These are phyloP conservation scores for Geophilus truncorum DNA, from an alignment of 2,888 invertebrate genomes.

Conservation along the genomic window DNA sequence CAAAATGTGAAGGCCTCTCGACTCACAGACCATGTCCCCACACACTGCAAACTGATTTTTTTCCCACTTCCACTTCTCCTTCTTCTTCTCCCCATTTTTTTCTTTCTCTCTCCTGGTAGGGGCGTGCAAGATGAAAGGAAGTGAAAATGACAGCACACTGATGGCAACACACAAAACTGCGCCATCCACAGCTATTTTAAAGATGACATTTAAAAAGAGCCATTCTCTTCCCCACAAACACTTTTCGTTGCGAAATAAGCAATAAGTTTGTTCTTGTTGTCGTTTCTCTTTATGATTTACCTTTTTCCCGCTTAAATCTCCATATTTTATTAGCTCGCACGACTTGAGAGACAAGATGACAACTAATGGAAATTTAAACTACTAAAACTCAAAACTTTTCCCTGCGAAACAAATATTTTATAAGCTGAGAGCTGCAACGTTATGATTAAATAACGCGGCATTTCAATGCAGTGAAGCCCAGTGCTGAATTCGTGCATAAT, in stretches of 20 bases:
- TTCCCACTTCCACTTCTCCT: background rate
- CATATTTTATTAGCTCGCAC: background rate
- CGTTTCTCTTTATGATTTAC: background rate
- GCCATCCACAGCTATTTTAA: background rate
- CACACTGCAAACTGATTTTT: background rate
- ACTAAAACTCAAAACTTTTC: background rate
- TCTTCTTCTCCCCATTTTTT: background rate
- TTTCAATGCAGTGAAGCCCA: background rate
- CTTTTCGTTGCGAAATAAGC: no score
- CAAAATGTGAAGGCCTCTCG: slow-evolving; percentile 3
- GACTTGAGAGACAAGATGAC: background rate
- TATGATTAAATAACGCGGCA: background rate
- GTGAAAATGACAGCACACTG: slow-evolving; percentile 10
- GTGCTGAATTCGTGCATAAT: background rate
- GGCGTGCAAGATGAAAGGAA: slow-evolving; percentile 4
- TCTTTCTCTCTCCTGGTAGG: background rate
- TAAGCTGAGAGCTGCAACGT: background rate
- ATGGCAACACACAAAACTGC: background rate
- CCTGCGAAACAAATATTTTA: background rate
- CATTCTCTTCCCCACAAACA: background rate
- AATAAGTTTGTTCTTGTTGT: background rate
- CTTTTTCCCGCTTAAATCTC: background rate
- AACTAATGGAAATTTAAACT: slow-evolving; percentile 4
- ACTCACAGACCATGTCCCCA: background rate
- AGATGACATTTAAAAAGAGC: background rate